Percentiles rank a stretch among this genome's conserved stretches.
Conservation (phyloP, 2,888 invertebrate genomes). For the Heliconius ismenius region DNA sequence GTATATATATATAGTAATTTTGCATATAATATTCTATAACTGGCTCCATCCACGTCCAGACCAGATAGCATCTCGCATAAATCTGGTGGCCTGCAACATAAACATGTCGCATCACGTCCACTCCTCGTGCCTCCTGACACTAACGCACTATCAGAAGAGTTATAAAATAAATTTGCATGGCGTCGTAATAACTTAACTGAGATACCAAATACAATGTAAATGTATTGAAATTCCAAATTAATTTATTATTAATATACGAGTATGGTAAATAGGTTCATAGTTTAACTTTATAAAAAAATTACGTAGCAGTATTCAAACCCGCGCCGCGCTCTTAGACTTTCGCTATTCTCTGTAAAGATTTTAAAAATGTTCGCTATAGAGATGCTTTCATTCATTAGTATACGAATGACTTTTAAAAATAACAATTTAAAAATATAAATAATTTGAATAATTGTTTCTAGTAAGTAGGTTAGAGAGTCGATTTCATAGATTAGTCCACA, state of each 20-base stretch:
- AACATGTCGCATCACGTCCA: constrained; percentile 26
- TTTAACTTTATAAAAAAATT: too few species aligned
- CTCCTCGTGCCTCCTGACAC: background rate
- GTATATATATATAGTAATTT: background rate
- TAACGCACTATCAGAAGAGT: constrained; percentile 16
- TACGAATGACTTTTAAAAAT: too few species aligned
- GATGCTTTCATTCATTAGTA: too few species aligned
- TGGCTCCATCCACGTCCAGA: constrained; percentile 11
- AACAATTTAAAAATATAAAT: too few species aligned
- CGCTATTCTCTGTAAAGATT: too few species aligned
- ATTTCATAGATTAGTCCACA: background rate
- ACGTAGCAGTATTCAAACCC: too few species aligned
- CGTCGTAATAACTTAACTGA: constrained; percentile 11
- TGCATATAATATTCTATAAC: constrained; percentile 21
- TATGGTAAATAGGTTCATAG: too few species aligned
- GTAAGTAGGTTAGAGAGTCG: too few species aligned
- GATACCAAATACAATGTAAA: constrained; percentile 3
- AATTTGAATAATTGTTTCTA: too few species aligned
- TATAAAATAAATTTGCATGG: constrained; percentile 14
- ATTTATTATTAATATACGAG: background rate
- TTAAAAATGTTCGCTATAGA: too few species aligned
- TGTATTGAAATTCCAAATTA: constrained; percentile 1
- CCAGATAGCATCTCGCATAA: constrained; percentile 32
- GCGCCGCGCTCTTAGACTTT: too few species aligned
- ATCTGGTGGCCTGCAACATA: constrained; percentile 20